Percentiles rank a stretch among this genome's conserved stretches.
These are phyloP conservation scores for Ceuthmochares aereus DNA, from an alignment of 2,113 vertebrate species.

Conservation along the genomic window DNA sequence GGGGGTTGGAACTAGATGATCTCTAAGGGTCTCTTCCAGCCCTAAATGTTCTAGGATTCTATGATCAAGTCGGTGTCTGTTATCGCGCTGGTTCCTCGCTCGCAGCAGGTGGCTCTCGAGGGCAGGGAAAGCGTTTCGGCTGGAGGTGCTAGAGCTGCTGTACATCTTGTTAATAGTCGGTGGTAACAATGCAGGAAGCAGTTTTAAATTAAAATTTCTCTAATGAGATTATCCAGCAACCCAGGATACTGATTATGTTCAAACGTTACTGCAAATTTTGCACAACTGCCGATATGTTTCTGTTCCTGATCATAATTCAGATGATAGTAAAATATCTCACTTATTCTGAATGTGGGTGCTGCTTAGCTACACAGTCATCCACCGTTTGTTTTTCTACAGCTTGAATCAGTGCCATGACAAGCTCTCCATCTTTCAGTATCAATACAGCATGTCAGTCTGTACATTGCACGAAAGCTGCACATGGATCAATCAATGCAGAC, in stretches of 20 bases:
- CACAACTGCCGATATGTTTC: neutral
- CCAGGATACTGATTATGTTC: neutral
- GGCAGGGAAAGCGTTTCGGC: neutral
- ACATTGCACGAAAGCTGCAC: neutral
- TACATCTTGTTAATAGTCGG: too few species aligned
- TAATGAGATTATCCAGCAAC: neutral
- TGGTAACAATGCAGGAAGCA: neutral
- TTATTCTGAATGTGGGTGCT: neutral
- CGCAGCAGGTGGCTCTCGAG: constrained; percentile 55
- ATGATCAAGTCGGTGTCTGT: neutral
- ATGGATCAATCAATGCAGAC: neutral
- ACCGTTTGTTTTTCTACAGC: neutral
- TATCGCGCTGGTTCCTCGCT: neutral
- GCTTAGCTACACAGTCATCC: neutral
- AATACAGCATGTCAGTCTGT: neutral
- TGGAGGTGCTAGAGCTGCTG: fast-evolving
- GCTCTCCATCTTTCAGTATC: neutral
- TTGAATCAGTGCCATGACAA: neutral
- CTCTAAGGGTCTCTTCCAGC: too few species aligned
- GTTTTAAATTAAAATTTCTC: neutral
- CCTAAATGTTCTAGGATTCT: too few species aligned
- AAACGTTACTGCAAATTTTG: neutral
- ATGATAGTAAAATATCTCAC: neutral
- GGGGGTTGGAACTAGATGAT: too few species aligned
- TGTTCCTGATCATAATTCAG: neutral